A percentile compares a stretch with the other conserved stretches of the same genome.
phyloP scores from a whole-genome alignment of 2,888 invertebrate species.

The Lottia gigantea region DNA sequence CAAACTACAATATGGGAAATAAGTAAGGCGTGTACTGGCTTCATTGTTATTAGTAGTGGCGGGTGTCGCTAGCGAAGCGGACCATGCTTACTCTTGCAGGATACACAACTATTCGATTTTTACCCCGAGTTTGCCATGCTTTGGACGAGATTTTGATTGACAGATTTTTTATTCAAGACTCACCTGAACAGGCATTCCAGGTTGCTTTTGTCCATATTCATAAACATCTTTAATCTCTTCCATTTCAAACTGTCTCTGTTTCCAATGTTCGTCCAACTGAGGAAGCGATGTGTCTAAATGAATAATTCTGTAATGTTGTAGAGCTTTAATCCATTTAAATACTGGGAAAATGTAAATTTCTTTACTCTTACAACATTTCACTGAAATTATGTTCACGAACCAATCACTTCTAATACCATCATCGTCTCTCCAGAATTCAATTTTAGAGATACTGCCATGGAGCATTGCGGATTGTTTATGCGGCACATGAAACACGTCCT shows the following conservation, averaged over 20 bases:
- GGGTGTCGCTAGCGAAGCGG: too few species aligned
- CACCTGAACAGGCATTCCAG: slow-evolving; percentile 52
- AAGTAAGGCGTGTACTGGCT: too few species aligned
- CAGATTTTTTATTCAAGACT: background rate
- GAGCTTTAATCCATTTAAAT: slow-evolving; percentile 67
- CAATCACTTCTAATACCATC: slow-evolving; percentile 65
- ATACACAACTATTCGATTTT: too few species aligned
- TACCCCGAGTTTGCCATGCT: too few species aligned
- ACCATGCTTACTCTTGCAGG: too few species aligned
- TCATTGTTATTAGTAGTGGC: too few species aligned
- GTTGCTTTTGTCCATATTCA: slow-evolving; percentile 36
- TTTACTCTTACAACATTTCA: slow-evolving; percentile 49
- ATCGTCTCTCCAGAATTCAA: slow-evolving; percentile 68
- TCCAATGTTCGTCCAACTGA: slow-evolving; percentile 62
- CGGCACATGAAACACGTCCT: slow-evolving; percentile 58
- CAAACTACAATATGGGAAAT: too few species aligned
- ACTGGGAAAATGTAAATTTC: slow-evolving; percentile 64
- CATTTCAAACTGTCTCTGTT: slow-evolving; percentile 64
- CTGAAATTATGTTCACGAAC: slow-evolving; percentile 62
- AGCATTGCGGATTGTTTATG: slow-evolving; percentile 19
- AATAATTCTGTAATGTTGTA: slow-evolving; percentile 61
- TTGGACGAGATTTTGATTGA: too few species aligned
- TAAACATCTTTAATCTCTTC: slow-evolving; percentile 61
- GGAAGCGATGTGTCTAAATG: slow-evolving; percentile 68
- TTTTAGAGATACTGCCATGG: slow-evolving; percentile 43